Evolutionary conservation across 2,888 invertebrate genomes (phyloP).

Genomic region (Mimumesa dahlbomi): DNA sequence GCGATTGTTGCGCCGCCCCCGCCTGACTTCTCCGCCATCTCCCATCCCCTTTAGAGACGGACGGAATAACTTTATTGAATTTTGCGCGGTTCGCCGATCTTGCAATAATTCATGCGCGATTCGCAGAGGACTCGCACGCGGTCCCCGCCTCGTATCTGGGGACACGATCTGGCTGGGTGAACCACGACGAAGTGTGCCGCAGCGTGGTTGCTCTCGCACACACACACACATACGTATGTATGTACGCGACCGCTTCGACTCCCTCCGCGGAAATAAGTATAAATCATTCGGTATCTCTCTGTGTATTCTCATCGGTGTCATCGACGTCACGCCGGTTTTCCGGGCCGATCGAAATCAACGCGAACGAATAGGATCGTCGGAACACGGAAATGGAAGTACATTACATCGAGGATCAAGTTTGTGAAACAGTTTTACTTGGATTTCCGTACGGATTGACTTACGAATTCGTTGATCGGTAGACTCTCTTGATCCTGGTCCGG

Average conservation of each 20-base stretch:
- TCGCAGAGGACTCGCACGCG: slow-evolving; percentile 23
- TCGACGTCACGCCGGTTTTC: slow-evolving; percentile 25
- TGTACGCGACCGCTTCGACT: slow-evolving; percentile 19
- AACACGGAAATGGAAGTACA: too few species aligned
- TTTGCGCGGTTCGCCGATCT: slow-evolving; percentile 65
- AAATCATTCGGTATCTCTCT: slow-evolving; percentile 47
- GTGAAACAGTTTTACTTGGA: neutral
- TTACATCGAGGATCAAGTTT: too few species aligned
- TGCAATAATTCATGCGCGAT: slow-evolving; percentile 68
- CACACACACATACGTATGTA: slow-evolving; percentile 9
- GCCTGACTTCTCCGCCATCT: slow-evolving; percentile 11
- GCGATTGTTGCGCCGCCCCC: slow-evolving; percentile 53
- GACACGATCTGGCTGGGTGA: slow-evolving; percentile 48
- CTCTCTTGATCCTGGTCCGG: slow-evolving; percentile 3
- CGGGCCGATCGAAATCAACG: too few species aligned
- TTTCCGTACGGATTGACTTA: slow-evolving; percentile 11
- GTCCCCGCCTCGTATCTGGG: slow-evolving; percentile 32
- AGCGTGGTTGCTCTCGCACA: slow-evolving; percentile 29
- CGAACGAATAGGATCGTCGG: too few species aligned
- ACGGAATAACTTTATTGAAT: slow-evolving; percentile 73
- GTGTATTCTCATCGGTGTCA: slow-evolving; percentile 44
- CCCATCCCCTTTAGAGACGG: slow-evolving; percentile 11
- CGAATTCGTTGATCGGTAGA: slow-evolving; percentile 39
- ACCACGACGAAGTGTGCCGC: slow-evolving; percentile 43
- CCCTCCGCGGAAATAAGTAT: slow-evolving; percentile 54